These are phyloP conservation scores for Caenorhabditis zanzibari DNA, from an alignment of 2,888 invertebrate genomes.

Conservation along the genomic window DNA sequence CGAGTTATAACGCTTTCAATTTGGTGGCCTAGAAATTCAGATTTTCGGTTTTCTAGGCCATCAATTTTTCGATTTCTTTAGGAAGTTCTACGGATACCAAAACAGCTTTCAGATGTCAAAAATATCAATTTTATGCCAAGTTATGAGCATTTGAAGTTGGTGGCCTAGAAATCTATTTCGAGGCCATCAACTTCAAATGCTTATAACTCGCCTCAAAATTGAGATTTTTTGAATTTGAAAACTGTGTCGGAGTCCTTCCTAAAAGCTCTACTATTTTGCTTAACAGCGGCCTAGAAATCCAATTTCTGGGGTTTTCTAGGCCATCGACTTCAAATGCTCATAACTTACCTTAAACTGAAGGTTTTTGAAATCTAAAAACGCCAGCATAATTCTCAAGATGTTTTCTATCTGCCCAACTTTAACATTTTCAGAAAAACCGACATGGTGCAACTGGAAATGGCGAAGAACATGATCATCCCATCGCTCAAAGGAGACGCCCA, in stretches of 20 bases:
- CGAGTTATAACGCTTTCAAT: not conserved
- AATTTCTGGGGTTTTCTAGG: conserved; percentile 4
- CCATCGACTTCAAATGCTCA: not conserved
- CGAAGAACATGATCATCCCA: conserved; percentile 78
- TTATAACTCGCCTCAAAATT: no score
- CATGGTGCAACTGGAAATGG: conserved; percentile 74
- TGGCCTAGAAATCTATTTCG: not conserved
- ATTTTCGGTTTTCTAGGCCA: not conserved
- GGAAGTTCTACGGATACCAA: no score
- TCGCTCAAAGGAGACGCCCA: conserved; percentile 76
- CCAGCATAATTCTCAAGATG: not conserved
- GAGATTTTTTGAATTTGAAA: no score
- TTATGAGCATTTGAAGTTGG: no score
- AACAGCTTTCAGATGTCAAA: no score
- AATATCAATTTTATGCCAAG: no score
- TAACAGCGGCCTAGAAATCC: not conserved
- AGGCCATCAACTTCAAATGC: no score
- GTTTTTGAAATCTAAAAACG: not conserved
- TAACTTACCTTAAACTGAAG: not conserved
- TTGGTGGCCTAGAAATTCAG: not conserved
- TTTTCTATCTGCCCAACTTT: not conserved
- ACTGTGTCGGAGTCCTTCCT: no score
- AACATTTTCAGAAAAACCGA: conserved; percentile 51
- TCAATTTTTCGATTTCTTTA: not conserved
- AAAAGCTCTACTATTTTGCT: not conserved